Percentiles rank a stretch among this genome's conserved stretches.
phyloP scores from a whole-genome alignment of 2,113 vertebrate genomes.

The Chrysemys picta region DNA sequence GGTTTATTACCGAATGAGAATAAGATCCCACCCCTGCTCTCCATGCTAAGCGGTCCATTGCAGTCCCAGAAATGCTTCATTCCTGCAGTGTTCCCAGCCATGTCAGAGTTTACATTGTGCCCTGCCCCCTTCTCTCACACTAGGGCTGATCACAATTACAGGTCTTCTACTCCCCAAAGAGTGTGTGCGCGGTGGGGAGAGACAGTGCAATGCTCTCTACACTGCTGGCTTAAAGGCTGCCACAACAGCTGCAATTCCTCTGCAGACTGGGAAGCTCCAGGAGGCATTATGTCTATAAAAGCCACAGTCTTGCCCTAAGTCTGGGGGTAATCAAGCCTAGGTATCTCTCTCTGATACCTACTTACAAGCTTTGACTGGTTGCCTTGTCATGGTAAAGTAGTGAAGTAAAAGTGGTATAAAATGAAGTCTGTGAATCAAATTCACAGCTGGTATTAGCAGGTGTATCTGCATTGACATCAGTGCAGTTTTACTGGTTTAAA shows the following conservation, averaged over 20 bases:
- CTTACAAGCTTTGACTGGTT: neutral
- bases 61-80: neutral
- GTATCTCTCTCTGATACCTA: neutral
- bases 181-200: neutral
- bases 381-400: neutral
- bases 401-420: neutral
- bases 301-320: neutral
- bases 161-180: neutral
- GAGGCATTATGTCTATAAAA: neutral
- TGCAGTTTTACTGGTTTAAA: neutral
- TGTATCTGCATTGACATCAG: neutral
- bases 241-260: neutral
- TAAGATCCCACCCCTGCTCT: neutral
- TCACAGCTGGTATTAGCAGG: neutral
- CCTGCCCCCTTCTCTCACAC: neutral
- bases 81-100: neutral
- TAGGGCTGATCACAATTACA: neutral
- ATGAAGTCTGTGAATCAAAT: neutral
- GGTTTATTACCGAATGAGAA: neutral
- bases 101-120: neutral
- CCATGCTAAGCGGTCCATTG: neutral
- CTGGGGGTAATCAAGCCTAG: neutral
- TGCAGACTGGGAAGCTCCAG: neutral
- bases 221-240: neutral
- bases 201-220: fast-evolving